Evolutionary conservation across 2,797 vertebrate species (phyloP), one percentile per base, ranked within the genome.

Genomic region (Xyrichtys novacula): DNA sequence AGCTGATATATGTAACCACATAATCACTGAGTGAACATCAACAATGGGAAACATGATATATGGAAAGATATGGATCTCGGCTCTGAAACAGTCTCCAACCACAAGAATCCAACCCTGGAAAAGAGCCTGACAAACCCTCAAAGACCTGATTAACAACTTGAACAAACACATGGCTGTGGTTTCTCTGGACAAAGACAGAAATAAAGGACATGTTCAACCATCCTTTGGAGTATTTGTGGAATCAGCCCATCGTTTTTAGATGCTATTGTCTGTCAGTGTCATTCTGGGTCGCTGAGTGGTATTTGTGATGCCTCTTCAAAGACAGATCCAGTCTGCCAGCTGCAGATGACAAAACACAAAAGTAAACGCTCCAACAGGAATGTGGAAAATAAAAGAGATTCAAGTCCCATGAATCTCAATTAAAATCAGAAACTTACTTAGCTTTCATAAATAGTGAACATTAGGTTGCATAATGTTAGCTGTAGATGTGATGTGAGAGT

Each of bases 81-180:
- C 68, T 74, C 42, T 70, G 46, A 65, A 71, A 62, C 49, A 0
- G 25, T 29, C 46, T 38, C 55, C 50, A 60, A 42, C 34, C 42
- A 56, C 59, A 69, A 71, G 52, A 23, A 26, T 60, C 43, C 23
- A n/a, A 29, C 15, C 29, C 47, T 74, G 62, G 53, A 82, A 84
- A 61, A 10, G 22, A 65, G 59, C 48, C 42, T 6, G 20, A 28
- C 48, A 44, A 72, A 63, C 65, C 57, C 49, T 59, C 48, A 36
- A 31, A 5, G 26, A 31, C 15, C 34, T 32, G 46, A 71, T 66
- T 55, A 74, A 44, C 46, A 73, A 52, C 29, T 48, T 64, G 34
- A 64, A 55, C 48, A 71, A 63, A 43, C 34, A 10, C 25, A 61
- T 40, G 39, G 14, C 49, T 67, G 49, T n/a, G 38, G 42, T 64